These are phyloP conservation scores for Drosophila pruinosa DNA, from an alignment of 1,140 invertebrate genomes.

Conservation along the genomic window DNA sequence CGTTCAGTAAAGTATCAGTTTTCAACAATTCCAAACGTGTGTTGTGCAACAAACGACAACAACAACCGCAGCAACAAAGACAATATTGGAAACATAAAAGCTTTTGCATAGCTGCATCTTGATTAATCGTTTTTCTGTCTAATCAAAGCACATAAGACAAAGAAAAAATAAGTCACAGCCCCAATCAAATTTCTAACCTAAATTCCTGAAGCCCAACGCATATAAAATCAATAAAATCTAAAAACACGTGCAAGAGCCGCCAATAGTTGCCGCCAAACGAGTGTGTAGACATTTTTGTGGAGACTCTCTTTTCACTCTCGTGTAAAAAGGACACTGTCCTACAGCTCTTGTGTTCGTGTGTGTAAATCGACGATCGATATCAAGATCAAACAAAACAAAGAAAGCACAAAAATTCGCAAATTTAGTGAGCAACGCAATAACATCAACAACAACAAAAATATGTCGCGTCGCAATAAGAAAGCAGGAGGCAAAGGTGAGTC, in stretches of 20 bases:
- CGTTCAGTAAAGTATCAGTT: constrained; percentile 56
- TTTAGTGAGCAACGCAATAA: constrained; percentile 35
- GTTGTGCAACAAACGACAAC: constrained; percentile 45
- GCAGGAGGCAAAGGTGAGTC: constrained; percentile 77
- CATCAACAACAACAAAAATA: constrained; percentile 54
- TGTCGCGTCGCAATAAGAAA: constrained; percentile 81
- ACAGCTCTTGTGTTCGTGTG: constrained; percentile 3
- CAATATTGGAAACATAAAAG: constrained; percentile 81
- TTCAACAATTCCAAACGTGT: constrained; percentile 60
- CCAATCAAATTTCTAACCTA: constrained; percentile 41
- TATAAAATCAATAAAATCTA: constrained; percentile 45
- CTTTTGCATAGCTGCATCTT: constrained; percentile 78
- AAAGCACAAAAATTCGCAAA: constrained; percentile 47
- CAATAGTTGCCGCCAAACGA: constrained; percentile 48
- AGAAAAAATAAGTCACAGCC: constrained; percentile 9
- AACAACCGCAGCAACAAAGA: constrained; percentile 51
- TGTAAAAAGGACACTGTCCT: constrained; percentile 35
- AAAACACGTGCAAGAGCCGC: constrained; percentile 42
- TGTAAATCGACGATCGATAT: constrained; percentile 8
- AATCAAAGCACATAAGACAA: constrained; percentile 16
- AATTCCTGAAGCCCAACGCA: constrained; percentile 26
- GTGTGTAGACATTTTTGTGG: constrained; percentile 41
- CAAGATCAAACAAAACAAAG: constrained; percentile 10
- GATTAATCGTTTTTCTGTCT: constrained; percentile 49
- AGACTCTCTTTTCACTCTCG: constrained; percentile 18